A percentile compares a stretch with the other conserved stretches of the same genome.
These are phyloP conservation scores for Ptychodera flava DNA, from an alignment of 35 echinoderm and acorn worm species.

Conservation along the genomic window DNA sequence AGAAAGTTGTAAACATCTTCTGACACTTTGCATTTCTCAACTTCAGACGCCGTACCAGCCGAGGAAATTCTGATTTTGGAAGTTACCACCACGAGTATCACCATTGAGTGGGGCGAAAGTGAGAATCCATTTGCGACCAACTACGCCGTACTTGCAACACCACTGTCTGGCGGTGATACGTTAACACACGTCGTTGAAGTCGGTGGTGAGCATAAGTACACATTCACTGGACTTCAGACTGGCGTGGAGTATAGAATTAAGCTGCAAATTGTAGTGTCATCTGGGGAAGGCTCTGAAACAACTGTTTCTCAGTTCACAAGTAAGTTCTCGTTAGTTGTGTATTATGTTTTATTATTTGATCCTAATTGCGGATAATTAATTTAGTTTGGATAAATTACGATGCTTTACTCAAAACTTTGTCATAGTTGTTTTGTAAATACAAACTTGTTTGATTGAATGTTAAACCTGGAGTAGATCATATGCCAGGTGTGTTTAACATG, in stretches of 20 bases:
- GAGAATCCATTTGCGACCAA: background rate
- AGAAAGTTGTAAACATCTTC: too few relatives aligned
- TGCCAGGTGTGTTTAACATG: too few relatives aligned
- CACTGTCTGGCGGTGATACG: background rate
- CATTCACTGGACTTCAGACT: background rate
- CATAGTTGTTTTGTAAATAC: too few relatives aligned
- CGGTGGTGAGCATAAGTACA: background rate
- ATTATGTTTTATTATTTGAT: background rate
- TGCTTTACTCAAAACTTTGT: too few relatives aligned
- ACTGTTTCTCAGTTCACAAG: background rate
- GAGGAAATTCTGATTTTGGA: conserved; percentile 6
- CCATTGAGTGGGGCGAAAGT: conserved; percentile 28
- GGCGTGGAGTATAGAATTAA: background rate
- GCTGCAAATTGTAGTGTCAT: background rate
- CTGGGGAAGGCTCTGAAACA: background rate
- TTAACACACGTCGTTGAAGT: background rate
- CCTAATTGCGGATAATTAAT: too few relatives aligned
- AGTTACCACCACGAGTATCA: background rate
- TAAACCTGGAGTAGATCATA: too few relatives aligned
- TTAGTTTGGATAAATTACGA: too few relatives aligned
- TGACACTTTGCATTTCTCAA: too few relatives aligned
- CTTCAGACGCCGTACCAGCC: background rate
- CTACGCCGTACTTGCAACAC: background rate
- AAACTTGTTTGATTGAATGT: too few relatives aligned
- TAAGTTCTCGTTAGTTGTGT: background rate